Percentiles rank a stretch among this genome's conserved stretches.
Conservation (phyloP, 2,113 vertebrate genomes). For the Rhombomys opimus region DNA sequence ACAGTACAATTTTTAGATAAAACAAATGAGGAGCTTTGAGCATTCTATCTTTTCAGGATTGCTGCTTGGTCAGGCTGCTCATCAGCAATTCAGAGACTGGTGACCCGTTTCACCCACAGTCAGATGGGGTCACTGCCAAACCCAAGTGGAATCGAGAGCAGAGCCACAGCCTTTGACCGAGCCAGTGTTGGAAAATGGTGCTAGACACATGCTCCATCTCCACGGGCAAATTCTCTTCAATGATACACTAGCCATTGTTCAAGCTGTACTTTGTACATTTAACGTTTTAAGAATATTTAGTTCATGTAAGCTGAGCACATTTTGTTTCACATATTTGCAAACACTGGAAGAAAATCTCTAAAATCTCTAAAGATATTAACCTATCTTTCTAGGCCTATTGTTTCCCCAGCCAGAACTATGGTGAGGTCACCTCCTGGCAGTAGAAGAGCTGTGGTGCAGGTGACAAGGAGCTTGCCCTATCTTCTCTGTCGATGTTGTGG, state of each 20-base stretch:
- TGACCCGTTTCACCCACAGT: background rate
- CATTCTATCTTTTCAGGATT: background rate
- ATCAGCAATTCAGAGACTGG: background rate
- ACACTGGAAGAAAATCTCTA: background rate
- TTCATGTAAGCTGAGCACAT: background rate
- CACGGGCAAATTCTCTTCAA: background rate
- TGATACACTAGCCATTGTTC: background rate
- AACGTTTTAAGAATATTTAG: background rate
- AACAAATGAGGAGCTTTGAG: background rate
- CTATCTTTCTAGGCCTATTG: background rate
- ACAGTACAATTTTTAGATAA: background rate
- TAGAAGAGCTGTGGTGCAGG: background rate
- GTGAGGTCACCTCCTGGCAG: background rate
- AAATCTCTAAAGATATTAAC: too few relatives aligned
- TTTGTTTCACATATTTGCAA: background rate
- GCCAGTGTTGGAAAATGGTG: too few relatives aligned
- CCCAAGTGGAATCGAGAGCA: fast-evolving
- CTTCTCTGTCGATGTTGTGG: background rate
- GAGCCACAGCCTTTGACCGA: fast-evolving
- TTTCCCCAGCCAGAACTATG: background rate
- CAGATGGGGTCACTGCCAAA: background rate
- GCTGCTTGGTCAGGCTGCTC: background rate
- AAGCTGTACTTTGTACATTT: background rate
- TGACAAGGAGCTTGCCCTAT: background rate
- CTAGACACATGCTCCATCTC: background rate